Percentiles rank a stretch among this genome's conserved stretches.
Conservation (phyloP, 2,888 invertebrate species). For the Pyrocoelia pectoralis region DNA sequence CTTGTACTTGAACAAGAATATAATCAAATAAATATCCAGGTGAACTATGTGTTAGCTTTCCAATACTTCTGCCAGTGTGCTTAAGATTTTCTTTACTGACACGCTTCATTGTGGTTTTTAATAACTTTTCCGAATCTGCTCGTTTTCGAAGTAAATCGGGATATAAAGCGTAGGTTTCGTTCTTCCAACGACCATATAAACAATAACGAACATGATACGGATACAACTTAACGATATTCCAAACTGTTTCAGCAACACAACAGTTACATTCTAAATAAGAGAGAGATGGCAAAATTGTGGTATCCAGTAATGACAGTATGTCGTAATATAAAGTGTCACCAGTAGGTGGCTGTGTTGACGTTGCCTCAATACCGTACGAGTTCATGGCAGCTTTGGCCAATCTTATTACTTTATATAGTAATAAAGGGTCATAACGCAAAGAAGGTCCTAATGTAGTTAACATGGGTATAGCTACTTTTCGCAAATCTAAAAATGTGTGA, state of each 20-base stretch:
- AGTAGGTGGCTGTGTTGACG: constrained; percentile 47
- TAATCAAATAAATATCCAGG: constrained; percentile 97
- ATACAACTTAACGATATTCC: constrained; percentile 85
- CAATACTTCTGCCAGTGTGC: constrained; percentile 93
- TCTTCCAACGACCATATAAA: constrained; percentile 96
- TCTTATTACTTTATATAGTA: constrained; percentile 86
- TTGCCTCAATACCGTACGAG: constrained; percentile 50
- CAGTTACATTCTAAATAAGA: constrained; percentile 94
- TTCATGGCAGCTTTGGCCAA: constrained; percentile 58
- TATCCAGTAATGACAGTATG: constrained; percentile 85
- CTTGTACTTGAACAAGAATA: constrained; percentile 62
- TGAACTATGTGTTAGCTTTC: constrained; percentile 95
- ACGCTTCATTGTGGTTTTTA: constrained; percentile 96
- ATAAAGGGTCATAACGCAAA: constrained; percentile 84
- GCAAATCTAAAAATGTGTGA: constrained; percentile 75
- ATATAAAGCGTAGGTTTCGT: constrained; percentile 83
- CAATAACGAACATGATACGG: constrained; percentile 87
- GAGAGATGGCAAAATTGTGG: constrained; percentile 88
- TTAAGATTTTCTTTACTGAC: constrained; percentile 99
- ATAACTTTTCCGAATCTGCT: constrained; percentile 88
- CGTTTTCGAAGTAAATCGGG: constrained; percentile 84
- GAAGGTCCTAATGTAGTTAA: constrained; percentile 86
- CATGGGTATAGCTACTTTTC: constrained; percentile 84
- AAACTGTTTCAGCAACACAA: constrained; percentile 95
- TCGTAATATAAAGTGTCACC: constrained; percentile 78